These are phyloP conservation scores for Kryptopterus vitreolus DNA, from an alignment of 2,797 vertebrate genomes.

Conservation along the genomic window DNA sequence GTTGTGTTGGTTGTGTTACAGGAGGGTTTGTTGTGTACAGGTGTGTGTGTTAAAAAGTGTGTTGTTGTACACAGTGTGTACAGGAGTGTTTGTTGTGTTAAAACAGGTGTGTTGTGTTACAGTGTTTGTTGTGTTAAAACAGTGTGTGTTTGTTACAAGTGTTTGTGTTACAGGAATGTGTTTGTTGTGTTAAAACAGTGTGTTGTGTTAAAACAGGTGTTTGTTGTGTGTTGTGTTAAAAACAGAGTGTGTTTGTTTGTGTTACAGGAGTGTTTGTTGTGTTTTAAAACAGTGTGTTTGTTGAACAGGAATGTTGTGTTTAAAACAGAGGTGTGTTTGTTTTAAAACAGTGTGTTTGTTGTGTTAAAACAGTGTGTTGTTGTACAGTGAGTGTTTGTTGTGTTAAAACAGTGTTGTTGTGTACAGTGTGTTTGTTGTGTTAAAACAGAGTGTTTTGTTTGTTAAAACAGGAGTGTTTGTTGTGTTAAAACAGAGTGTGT, in stretches of 20 bases:
- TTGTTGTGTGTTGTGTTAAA: background rate
- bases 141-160: background rate
- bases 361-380: background rate
- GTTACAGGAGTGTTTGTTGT: background rate
- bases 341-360: background rate
- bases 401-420: background rate
- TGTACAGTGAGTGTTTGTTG: no score
- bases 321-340: background rate
- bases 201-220: background rate
- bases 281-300: background rate
- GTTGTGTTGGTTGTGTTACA: no score
- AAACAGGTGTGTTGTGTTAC: no score
- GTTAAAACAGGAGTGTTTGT: background rate
- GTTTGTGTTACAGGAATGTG: background rate
- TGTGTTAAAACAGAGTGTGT: background rate
- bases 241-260: background rate
- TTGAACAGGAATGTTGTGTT: background rate
- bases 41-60: no score
- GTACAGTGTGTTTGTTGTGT: background rate
- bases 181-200: background rate
- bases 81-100: no score
- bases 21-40: no score
- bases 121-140: background rate
- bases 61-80: no score
- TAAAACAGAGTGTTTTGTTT: background rate